Conservation (phyloP, 2,888 invertebrate genomes). For the Amitus sp. region DNA sequence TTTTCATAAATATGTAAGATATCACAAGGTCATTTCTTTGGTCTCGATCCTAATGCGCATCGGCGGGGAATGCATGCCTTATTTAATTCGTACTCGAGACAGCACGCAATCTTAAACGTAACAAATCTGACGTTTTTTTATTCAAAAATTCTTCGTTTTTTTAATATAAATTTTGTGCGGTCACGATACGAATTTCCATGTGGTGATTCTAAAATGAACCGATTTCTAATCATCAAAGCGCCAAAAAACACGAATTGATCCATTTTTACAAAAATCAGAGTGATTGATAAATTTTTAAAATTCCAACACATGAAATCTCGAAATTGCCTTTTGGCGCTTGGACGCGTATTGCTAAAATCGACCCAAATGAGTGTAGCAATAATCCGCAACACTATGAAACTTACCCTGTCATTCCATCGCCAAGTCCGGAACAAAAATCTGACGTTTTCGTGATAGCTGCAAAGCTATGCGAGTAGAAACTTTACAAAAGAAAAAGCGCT, state of each 20-base stretch:
- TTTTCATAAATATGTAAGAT: not conserved
- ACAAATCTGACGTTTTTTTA: not conserved
- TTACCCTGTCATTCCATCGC: constrained; percentile 46
- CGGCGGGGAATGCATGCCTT: constrained; percentile 3
- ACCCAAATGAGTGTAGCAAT: constrained; percentile 38
- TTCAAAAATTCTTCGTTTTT: not conserved
- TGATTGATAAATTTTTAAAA: no score
- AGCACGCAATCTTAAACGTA: not conserved
- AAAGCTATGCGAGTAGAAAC: not conserved
- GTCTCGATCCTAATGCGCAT: no score
- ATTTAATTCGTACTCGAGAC: not conserved
- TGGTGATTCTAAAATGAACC: not conserved
- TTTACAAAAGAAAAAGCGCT: constrained; percentile 7
- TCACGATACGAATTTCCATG: not conserved
- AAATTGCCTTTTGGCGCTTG: no score
- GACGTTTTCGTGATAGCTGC: constrained; percentile 13
- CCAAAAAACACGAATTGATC: no score
- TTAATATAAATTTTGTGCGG: no score
- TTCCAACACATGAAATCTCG: no score
- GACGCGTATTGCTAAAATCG: no score
- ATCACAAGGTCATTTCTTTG: not conserved
- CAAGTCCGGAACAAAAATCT: constrained; percentile 23
- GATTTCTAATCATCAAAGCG: constrained; percentile 7
- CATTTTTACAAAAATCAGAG: no score
- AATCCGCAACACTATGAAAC: constrained; percentile 42